Percentiles rank a stretch among this genome's conserved stretches.
Conservation (phyloP, 30 jellyfish, hydroid and myxozoan species). For the Morbakka virulenta region DNA sequence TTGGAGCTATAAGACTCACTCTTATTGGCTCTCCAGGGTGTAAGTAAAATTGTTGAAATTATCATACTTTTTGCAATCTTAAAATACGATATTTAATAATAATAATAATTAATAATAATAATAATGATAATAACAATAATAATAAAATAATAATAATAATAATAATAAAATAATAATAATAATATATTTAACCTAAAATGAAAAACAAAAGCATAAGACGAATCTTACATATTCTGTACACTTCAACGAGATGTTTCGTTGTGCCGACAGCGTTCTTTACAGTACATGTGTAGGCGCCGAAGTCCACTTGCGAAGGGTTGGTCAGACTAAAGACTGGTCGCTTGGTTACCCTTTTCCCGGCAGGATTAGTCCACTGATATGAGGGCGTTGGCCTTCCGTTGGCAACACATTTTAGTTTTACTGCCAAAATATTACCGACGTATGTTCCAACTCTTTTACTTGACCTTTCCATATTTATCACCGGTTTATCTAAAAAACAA, state of each 20-base stretch:
- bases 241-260: conserved; percentile 31
- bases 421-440: conserved; percentile 56
- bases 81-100: too few relatives aligned
- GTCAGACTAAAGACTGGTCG: conserved; percentile 3
- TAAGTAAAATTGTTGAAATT: too few relatives aligned
- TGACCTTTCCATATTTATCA: conserved; percentile 40
- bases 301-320: conserved; percentile 42
- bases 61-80: too few relatives aligned
- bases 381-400: conserved; percentile 76
- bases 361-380: conserved; percentile 60
- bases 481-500: conserved; percentile 53
- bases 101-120: too few relatives aligned
- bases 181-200: too few relatives aligned
- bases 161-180: background rate
- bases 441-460: conserved; percentile 52
- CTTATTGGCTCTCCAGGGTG: too few relatives aligned
- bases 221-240: conserved; percentile 51
- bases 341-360: conserved; percentile 11
- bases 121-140: too few relatives aligned
- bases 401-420: conserved; percentile 55
- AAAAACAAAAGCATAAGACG: background rate
- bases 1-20: too few relatives aligned
- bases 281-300: conserved; percentile 65
- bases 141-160: too few relatives aligned
- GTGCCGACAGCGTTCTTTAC: conserved; percentile 59